Conservation (phyloP, 2,113 vertebrate species). For the Eonycteris spelaea region DNA sequence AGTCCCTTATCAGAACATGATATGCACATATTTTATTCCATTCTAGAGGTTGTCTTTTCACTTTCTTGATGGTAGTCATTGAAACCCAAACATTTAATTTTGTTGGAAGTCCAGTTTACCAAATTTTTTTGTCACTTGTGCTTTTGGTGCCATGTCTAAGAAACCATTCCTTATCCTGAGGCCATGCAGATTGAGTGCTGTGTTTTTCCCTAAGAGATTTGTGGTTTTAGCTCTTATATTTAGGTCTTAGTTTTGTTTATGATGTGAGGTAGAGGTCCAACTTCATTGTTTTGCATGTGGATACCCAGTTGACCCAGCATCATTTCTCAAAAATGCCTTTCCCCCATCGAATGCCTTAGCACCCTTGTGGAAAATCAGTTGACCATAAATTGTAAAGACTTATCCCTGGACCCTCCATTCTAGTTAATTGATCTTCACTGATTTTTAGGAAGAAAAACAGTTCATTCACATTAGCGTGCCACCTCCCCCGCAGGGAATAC, state of each 20-base stretch:
- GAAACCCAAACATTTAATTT: not conserved
- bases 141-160: not conserved
- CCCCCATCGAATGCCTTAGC: not conserved
- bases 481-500: not conserved
- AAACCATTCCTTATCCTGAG: not conserved
- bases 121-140: not conserved
- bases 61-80: not conserved
- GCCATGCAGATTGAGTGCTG: not conserved
- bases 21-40: slow-evolving; percentile 9
- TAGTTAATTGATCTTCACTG: not conserved
- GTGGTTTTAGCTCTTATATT: not conserved
- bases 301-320: not conserved
- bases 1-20: not conserved
- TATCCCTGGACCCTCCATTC: not conserved
- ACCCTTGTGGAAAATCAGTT: not conserved
- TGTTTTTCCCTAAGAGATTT: not conserved
- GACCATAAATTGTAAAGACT: not conserved
- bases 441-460: not conserved
- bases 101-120: not conserved
- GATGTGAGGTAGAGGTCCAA: not conserved
- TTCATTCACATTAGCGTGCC: not conserved
- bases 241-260: not conserved
- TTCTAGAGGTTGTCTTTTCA: not conserved
- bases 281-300: not conserved
- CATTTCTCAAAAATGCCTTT: not conserved